Percentiles rank a stretch among this genome's conserved stretches.
phyloP scores from a whole-genome alignment of 2,888 invertebrate species.

The Epiblema foenella region DNA sequence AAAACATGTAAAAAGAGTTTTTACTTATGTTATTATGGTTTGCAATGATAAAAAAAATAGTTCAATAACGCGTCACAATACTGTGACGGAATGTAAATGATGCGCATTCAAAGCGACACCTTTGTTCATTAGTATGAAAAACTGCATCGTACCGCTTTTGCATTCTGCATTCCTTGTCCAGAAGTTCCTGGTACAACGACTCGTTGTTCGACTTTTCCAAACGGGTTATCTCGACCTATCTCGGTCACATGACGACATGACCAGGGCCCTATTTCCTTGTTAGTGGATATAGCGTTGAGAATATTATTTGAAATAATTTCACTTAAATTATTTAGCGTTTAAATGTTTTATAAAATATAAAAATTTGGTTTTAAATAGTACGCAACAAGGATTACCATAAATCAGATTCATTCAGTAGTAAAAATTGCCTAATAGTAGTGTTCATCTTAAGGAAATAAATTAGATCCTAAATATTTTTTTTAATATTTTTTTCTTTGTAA shows the following conservation, averaged over 20 bases:
- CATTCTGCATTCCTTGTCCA: constrained; percentile 76
- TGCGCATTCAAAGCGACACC: constrained; percentile 25
- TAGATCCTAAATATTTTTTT: background rate
- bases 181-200: constrained; percentile 78
- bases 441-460: background rate
- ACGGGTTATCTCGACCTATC: constrained; percentile 37
- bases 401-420: background rate
- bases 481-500: background rate
- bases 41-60: background rate
- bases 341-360: background rate
- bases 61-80: constrained; percentile 28
- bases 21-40: background rate
- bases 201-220: constrained; percentile 46
- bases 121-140: constrained; percentile 57
- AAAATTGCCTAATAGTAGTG: background rate
- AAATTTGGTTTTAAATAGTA: background rate
- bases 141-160: constrained; percentile 63
- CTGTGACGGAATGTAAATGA: constrained; percentile 6
- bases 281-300: background rate
- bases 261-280: constrained; percentile 20
- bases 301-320: background rate
- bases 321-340: background rate
- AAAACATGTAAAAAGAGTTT: background rate
- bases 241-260: constrained; percentile 5
- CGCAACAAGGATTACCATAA: background rate